Conservation (phyloP, 2,888 invertebrate genomes). For the Athrips mouffetella region DNA sequence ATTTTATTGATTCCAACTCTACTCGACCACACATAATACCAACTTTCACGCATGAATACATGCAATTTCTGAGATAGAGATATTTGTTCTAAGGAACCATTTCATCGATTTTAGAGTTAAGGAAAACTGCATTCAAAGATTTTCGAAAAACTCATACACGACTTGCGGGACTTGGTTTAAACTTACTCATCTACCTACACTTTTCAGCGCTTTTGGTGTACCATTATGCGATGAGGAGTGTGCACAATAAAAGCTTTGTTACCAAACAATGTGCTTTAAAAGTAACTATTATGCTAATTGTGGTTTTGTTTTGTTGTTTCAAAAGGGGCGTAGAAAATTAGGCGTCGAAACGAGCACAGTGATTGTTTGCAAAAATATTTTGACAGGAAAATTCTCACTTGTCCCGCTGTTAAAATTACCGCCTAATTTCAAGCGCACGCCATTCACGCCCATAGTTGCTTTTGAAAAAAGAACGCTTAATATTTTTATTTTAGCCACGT, state of each 20-base stretch:
- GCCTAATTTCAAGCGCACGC: constrained; percentile 61
- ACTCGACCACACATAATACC: no score
- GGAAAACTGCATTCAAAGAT: no score
- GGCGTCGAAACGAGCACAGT: constrained; percentile 42
- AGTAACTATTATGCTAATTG: constrained; percentile 75
- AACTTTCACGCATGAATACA: no score
- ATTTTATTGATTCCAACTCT: no score
- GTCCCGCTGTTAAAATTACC: constrained; percentile 64
- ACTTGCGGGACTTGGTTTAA: no score
- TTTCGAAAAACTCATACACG: no score
- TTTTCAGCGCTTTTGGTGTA: not conserved
- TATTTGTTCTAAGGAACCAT: no score
- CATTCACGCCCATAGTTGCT: constrained; percentile 55
- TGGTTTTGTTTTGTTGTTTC: constrained; percentile 72
- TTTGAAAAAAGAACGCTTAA: constrained; percentile 65
- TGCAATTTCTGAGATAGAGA: no score
- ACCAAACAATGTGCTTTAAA: constrained; percentile 36
- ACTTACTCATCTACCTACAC: not conserved
- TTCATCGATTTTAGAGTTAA: no score
- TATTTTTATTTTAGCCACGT: constrained; percentile 70
- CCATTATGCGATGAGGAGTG: constrained; percentile 2
- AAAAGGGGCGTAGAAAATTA: constrained; percentile 49
- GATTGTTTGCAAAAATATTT: constrained; percentile 77
- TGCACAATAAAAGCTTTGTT: constrained; percentile 28
- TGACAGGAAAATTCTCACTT: constrained; percentile 71